Conservation (phyloP, 2,888 invertebrate species). For the Hypolimnas misippus region DNA sequence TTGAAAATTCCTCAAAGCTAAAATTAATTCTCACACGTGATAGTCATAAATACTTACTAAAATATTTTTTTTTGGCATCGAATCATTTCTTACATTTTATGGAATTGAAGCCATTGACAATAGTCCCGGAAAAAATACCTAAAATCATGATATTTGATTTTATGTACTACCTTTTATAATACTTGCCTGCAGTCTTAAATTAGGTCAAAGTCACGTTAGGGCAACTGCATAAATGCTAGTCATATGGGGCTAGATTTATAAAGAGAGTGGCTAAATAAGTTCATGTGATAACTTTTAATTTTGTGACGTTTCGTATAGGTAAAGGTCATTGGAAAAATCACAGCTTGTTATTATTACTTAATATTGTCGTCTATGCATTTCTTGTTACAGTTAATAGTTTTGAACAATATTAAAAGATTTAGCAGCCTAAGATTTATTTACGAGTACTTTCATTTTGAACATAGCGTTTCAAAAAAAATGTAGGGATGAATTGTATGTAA, state of each 20-base stretch:
- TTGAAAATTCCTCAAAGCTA: constrained; percentile 43
- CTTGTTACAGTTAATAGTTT: too few species aligned
- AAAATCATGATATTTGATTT: constrained; percentile 24
- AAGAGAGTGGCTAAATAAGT: not conserved
- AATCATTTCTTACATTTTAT: constrained; percentile 40
- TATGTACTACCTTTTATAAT: constrained; percentile 14
- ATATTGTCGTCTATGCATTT: too few species aligned
- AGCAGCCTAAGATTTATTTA: not conserved
- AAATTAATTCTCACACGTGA: constrained; percentile 60
- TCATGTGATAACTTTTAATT: not conserved
- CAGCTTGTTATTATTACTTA: too few species aligned
- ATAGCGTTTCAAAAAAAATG: not conserved
- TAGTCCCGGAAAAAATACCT: not conserved
- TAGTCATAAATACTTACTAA: constrained; percentile 53
- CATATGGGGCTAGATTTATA: constrained; percentile 4
- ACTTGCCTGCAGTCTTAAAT: constrained; percentile 24
- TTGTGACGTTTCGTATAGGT: not conserved
- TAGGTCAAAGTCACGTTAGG: constrained; percentile 34
- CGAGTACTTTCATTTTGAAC: not conserved
- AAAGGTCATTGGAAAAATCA: not conserved
- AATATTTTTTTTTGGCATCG: constrained; percentile 51
- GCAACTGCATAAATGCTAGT: constrained; percentile 28
- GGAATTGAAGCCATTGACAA: constrained; percentile 26
- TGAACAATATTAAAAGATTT: too few species aligned
- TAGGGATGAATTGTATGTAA: not conserved